A percentile compares a stretch with the other conserved stretches of the same genome.
These are phyloP conservation scores for Zoanthus sociatus DNA, from an alignment of 92 coral and sea anemone genomes.

Conservation along the genomic window DNA sequence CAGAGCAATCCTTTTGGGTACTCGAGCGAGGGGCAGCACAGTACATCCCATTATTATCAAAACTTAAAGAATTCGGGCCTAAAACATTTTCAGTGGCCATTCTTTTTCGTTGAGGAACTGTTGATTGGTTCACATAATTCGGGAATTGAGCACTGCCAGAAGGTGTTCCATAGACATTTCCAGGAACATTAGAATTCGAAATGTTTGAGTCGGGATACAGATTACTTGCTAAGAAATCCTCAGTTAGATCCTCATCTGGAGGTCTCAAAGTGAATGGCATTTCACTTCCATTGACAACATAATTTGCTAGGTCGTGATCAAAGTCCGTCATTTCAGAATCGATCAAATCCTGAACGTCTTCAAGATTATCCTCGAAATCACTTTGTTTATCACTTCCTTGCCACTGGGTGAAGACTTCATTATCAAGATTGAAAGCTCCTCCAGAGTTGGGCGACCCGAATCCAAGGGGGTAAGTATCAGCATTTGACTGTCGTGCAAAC, in stretches of 20 bases:
- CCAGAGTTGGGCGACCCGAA: constrained; percentile 29
- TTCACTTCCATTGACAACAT: constrained; percentile 39
- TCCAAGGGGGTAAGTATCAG: constrained; percentile 40
- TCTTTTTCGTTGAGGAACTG: constrained; percentile 25
- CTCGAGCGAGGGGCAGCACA: neutral
- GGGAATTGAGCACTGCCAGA: neutral
- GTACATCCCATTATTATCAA: constrained; percentile 3
- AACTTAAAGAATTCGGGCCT: neutral
- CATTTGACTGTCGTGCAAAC: constrained; percentile 41
- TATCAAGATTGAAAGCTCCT: constrained; percentile 18
- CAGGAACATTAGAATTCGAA: neutral
- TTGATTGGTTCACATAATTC: neutral
- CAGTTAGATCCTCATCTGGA: constrained; percentile 8
- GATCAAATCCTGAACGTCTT: constrained; percentile 41
- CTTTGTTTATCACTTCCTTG: constrained; percentile 45
- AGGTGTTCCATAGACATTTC: neutral
- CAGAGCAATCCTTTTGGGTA: constrained; percentile 3
- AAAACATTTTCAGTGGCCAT: neutral
- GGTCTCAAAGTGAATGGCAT: constrained; percentile 32
- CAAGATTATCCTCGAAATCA: constrained; percentile 43
- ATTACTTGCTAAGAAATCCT: neutral
- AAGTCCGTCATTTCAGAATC: constrained; percentile 40
- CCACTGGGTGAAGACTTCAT: constrained; percentile 32
- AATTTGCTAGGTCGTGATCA: constrained; percentile 43
- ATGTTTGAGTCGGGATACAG: constrained; percentile 3